These are phyloP conservation scores for Drosophila fungiperda DNA, from an alignment of 2,888 invertebrate species.

Conservation along the genomic window DNA sequence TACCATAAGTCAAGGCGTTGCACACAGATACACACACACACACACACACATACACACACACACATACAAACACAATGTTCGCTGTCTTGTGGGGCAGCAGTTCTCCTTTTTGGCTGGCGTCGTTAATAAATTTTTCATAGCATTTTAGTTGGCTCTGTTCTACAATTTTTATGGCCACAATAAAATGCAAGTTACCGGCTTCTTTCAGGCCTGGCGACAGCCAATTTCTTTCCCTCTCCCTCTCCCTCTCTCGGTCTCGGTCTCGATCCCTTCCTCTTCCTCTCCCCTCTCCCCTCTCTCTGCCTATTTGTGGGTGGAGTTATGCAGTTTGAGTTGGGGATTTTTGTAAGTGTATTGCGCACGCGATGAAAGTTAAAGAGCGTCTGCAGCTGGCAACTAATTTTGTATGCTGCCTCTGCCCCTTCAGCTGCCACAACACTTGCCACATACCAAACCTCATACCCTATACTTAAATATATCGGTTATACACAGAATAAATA, in stretches of 20 bases:
- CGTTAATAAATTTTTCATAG: slow-evolving; percentile 64
- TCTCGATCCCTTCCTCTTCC: background rate
- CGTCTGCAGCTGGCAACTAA: slow-evolving; percentile 10
- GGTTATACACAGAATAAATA: background rate
- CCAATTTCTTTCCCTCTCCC: slow-evolving; percentile 10
- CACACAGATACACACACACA: slow-evolving; percentile 16
- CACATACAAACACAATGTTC: background rate
- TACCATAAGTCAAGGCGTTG: slow-evolving; percentile 54
- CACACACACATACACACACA: slow-evolving; percentile 10
- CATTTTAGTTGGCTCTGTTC: slow-evolving; percentile 61
- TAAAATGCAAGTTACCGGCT: slow-evolving; percentile 60
- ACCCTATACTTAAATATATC: background rate
- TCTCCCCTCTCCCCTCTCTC: too few species aligned
- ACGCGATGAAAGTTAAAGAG: slow-evolving; percentile 67
- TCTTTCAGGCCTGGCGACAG: slow-evolving; percentile 40
- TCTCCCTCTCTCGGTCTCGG: background rate
- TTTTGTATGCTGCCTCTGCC: slow-evolving; percentile 5
- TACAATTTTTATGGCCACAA: slow-evolving; percentile 60
- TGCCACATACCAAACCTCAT: background rate
- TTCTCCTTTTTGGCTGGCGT: slow-evolving; percentile 53
- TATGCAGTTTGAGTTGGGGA: background rate
- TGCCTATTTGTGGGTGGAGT: background rate
- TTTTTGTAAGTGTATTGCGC: slow-evolving; percentile 59
- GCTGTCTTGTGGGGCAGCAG: slow-evolving; percentile 49
- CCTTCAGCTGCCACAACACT: background rate